phyloP scores from a whole-genome alignment of 2,797 vertebrate species.

The Hypotaenidia okinawae region DNA sequence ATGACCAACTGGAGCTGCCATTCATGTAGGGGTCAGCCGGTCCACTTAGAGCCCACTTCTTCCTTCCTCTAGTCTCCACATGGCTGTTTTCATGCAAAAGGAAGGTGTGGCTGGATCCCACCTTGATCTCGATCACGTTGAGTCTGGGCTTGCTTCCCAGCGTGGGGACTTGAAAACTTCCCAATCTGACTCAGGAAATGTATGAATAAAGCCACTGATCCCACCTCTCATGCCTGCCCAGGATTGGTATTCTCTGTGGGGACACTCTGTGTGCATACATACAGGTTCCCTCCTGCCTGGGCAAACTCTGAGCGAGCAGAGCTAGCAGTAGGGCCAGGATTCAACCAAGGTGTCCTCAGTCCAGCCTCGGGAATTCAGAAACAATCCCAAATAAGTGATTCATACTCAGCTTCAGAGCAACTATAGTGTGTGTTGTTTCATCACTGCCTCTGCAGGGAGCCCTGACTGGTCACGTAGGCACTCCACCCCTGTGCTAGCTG shows the following conservation, averaged over 20 bases:
- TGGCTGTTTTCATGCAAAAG: neutral
- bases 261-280: too few relatives aligned
- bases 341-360: neutral
- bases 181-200: neutral
- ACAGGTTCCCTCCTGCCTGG: neutral
- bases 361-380: neutral
- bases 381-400: neutral
- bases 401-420: neutral
- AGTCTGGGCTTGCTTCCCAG: neutral
- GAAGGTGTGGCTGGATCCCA: neutral
- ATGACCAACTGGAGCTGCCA: neutral
- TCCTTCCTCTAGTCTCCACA: neutral
- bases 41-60: neutral
- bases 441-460: neutral
- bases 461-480: accelerated
- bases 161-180: neutral
- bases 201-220: neutral
- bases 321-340: neutral
- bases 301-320: accelerated
- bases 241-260: neutral
- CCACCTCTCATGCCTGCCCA: neutral
- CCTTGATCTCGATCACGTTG: accelerated
- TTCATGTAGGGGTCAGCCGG: too few relatives aligned
- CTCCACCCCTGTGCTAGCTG: accelerated
- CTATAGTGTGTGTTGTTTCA: neutral